phyloP scores from a whole-genome alignment of 2,888 invertebrate genomes.

The Pterostichus niger region DNA sequence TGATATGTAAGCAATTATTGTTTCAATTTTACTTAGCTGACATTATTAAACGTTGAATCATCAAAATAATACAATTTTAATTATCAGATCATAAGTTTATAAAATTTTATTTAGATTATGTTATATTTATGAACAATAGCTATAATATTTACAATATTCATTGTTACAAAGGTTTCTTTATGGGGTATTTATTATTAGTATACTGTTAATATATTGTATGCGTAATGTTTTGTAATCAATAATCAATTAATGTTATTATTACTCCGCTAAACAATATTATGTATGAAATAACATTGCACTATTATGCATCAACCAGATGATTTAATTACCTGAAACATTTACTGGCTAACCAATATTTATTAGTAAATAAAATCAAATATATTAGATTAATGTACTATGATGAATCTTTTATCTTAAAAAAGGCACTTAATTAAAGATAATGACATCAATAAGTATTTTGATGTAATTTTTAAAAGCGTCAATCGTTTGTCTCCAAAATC shows the following conservation, averaged over 20 bases:
- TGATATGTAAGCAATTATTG: neutral
- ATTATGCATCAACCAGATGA: neutral
- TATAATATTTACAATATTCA: neutral
- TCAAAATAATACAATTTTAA: neutral
- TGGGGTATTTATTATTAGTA: too few relatives aligned
- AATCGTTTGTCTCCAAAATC: neutral
- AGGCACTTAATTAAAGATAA: neutral
- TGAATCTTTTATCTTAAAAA: neutral
- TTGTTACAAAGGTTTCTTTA: too few relatives aligned
- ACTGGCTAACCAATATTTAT: neutral
- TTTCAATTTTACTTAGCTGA: neutral
- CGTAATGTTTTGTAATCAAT: too few relatives aligned
- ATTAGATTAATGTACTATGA: neutral
- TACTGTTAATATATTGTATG: too few relatives aligned
- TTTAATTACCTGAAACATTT: neutral
- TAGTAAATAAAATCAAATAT: neutral
- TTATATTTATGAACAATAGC: neutral
- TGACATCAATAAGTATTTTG: neutral
- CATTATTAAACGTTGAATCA: constrained; percentile 2
- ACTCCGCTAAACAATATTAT: neutral
- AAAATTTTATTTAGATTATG: neutral
- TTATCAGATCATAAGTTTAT: neutral
- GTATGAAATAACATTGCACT: neutral
- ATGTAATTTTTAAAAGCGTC: neutral
- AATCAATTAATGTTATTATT: too few relatives aligned